Evolutionary conservation across 1,140 invertebrate species (phyloP).

Genomic region (Tetraneura akinire): DNA sequence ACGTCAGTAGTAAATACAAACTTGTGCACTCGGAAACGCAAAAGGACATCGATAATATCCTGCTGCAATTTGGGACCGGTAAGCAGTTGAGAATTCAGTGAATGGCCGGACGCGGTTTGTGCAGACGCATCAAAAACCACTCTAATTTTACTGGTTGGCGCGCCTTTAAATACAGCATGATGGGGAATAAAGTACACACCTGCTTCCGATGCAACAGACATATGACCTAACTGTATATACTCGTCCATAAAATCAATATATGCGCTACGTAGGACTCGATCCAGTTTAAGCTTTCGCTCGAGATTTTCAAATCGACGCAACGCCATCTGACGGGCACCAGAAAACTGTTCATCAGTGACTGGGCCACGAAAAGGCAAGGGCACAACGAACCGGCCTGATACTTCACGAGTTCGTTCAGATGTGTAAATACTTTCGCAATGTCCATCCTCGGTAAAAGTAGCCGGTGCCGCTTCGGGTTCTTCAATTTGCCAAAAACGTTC

Average conservation of each 20-base stretch:
- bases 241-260: conserved; percentile 56
- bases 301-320: conserved; percentile 51
- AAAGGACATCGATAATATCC: conserved; percentile 56
- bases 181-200: conserved; percentile 52
- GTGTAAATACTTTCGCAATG: neutral
- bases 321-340: neutral
- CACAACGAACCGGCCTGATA: neutral
- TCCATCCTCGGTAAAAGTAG: too few relatives aligned
- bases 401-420: neutral
- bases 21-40: conserved; percentile 55
- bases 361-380: neutral
- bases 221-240: neutral
- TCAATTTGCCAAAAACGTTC: neutral
- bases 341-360: neutral
- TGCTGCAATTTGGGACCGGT: conserved; percentile 54
- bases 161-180: conserved; percentile 34
- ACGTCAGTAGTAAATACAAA: conserved; percentile 1
- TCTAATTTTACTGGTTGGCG: conserved; percentile 57
- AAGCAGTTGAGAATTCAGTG: conserved; percentile 58
- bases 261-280: conserved; percentile 55
- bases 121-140: conserved; percentile 54
- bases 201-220: neutral
- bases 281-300: conserved; percentile 55
- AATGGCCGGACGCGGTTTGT: conserved; percentile 53
- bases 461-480: neutral